phyloP scores from a whole-genome alignment of 2,888 invertebrate species.

The Notodonta ziczac region DNA sequence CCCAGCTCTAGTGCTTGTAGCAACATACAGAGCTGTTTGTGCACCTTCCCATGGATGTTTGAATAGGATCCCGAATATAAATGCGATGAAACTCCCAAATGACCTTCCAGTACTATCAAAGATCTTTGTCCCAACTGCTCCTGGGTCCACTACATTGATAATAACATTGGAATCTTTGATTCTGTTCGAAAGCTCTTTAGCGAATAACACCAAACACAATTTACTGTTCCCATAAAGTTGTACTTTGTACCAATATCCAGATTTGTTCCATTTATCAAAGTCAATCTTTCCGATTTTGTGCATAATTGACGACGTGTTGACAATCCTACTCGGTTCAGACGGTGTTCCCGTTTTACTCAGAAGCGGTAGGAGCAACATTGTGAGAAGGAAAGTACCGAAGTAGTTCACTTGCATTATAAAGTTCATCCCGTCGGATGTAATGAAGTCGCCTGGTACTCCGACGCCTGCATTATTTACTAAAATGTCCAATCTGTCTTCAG shows the following conservation, averaged over 20 bases:
- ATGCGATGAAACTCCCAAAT: conserved; percentile 81
- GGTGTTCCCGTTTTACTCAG: conserved; percentile 82
- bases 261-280: conserved; percentile 87
- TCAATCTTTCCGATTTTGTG: conserved; percentile 89
- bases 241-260: conserved; percentile 74
- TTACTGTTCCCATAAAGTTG: conserved; percentile 86
- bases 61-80: conserved; percentile 87
- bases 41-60: conserved; percentile 92
- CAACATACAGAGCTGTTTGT: conserved; percentile 90
- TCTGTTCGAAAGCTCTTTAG: conserved; percentile 88
- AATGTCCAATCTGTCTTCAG: conserved; percentile 90
- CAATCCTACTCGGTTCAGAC: conserved; percentile 88
- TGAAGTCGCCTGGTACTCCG: conserved; percentile 82
- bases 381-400: conserved; percentile 95
- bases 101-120: conserved; percentile 82
- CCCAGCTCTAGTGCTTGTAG: conserved; percentile 88
- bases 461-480: conserved; percentile 96
- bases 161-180: conserved; percentile 87
- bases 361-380: conserved; percentile 93
- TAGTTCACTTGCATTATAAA: conserved; percentile 96
- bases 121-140: conserved; percentile 91
- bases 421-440: conserved; percentile 93
- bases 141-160: conserved; percentile 93
- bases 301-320: conserved; percentile 91
- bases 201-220: conserved; percentile 89